phyloP scores from a whole-genome alignment of 2,888 invertebrate genomes.

The Synanthedon formicaeformis region DNA sequence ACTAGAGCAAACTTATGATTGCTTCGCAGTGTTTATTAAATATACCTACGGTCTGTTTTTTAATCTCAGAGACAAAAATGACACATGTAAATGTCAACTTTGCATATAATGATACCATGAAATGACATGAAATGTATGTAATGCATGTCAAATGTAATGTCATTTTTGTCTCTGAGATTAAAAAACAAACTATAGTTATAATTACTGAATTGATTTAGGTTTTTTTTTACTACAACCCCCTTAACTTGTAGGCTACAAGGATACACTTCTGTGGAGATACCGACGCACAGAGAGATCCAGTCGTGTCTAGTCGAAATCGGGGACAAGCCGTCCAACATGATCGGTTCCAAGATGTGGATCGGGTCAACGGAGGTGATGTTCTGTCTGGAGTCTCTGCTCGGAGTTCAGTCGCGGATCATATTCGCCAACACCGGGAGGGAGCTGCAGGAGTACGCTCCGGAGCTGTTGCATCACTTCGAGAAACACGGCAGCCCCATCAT shows the following conservation, averaged over 20 bases:
- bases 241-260: conserved; percentile 76
- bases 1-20: too few species aligned
- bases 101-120: too few species aligned
- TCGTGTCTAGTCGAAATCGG: conserved; percentile 93
- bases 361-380: conserved; percentile 97
- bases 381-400: conserved; percentile 85
- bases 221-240: too few species aligned
- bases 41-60: too few species aligned
- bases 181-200: too few species aligned
- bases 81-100: too few species aligned
- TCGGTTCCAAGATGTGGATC: conserved; percentile 96
- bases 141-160: too few species aligned
- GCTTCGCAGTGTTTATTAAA: too few species aligned
- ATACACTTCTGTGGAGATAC: conserved; percentile 80
- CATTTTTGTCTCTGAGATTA: too few species aligned
- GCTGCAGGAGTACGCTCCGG: conserved; percentile 80
- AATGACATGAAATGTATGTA: too few species aligned
- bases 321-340: conserved; percentile 88
- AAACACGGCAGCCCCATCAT: conserved; percentile 96
- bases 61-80: too few species aligned
- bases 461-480: conserved; percentile 90
- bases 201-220: too few species aligned
- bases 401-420: conserved; percentile 83
- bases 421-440: conserved; percentile 89
- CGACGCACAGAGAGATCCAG: conserved; percentile 89